These are phyloP conservation scores for Pleuronectes platessa DNA, from an alignment of 2,113 vertebrate species.

Conservation along the genomic window DNA sequence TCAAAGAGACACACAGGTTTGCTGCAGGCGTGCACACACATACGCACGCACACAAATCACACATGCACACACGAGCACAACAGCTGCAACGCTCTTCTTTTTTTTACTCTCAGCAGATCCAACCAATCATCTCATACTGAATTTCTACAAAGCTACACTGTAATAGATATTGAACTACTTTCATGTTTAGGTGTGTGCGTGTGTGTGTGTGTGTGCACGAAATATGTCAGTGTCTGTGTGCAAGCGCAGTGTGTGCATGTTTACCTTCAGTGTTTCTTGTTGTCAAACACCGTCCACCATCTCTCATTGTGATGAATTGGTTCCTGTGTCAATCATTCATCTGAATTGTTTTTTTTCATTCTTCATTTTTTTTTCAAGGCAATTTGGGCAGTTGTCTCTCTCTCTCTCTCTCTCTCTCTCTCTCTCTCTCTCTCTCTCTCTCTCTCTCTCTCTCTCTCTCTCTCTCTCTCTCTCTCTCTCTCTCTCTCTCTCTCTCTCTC, in stretches of 20 bases:
- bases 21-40: conserved; percentile 1
- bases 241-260: conserved; percentile 46
- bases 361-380: conserved; percentile 57
- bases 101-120: conserved; percentile 46
- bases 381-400: conserved; percentile 50
- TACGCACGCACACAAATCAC: conserved; percentile 7
- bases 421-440: neutral
- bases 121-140: conserved; percentile 69
- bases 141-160: conserved; percentile 65
- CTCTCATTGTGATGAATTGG: conserved; percentile 77
- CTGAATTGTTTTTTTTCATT: conserved; percentile 61
- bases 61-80: conserved; percentile 12
- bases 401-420: neutral
- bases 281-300: conserved; percentile 69
- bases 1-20: conserved; percentile 56
- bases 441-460: too few species aligned
- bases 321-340: conserved; percentile 74
- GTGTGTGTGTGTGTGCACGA: conserved; percentile 4
- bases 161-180: conserved; percentile 68
- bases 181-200: conserved; percentile 36
- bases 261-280: conserved; percentile 68
- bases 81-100: conserved; percentile 36
- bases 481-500: too few species aligned
- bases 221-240: conserved; percentile 45
- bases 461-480: too few species aligned